Evolutionary conservation across 2,888 invertebrate genomes (phyloP), one percentile per base, ranked within the genome.

Genomic region (Nowickia ferox): DNA sequence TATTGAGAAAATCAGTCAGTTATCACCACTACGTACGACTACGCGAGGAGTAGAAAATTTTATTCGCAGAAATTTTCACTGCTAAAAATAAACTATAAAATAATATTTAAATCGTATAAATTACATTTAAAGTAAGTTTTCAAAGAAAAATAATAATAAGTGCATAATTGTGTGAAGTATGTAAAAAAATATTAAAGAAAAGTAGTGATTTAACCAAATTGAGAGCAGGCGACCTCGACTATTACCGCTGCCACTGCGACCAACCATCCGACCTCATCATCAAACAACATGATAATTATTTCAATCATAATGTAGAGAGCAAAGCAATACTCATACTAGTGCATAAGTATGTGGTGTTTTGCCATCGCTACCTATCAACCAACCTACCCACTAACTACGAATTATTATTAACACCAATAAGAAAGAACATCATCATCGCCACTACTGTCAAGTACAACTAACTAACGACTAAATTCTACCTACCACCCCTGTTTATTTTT

Each of bases 31-130:
- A 72, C 17, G 65, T 66, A 77, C 72, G 72, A 83, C 66, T 72
- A 83, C 77, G 77, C 74, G 82, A 74, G 66, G 59, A 79, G 69
- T 69, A 75, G 78, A 71, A 85, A 87, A 85, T 79, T 75, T 76
- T 84, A 84, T 87, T 80, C 81, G 84, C 85, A 80, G 81, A 84
- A 78, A 84, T 87, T 83, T 87, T 85, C 87, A 76, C 79, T 78
- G 87, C 87, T 87, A 87, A 87, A 87, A 87, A 87, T 87, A 87
- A 85, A 87, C 77, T 76, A 55, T 80, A 86, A 83, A 83, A 86
- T 76, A 13, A 76, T 65, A 65, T 75, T 78, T 59, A 57, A 79
- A 75, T 66, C 10, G 61, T 80, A 53, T 82, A 59, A 66, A 85
- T 59, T 79, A 76, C 44, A 44, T 61, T 42, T 15, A 63, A 72